A percentile compares a stretch with the other conserved stretches of the same genome.
Conservation (phyloP, 2,888 invertebrate genomes). For the Sesia apiformis region DNA sequence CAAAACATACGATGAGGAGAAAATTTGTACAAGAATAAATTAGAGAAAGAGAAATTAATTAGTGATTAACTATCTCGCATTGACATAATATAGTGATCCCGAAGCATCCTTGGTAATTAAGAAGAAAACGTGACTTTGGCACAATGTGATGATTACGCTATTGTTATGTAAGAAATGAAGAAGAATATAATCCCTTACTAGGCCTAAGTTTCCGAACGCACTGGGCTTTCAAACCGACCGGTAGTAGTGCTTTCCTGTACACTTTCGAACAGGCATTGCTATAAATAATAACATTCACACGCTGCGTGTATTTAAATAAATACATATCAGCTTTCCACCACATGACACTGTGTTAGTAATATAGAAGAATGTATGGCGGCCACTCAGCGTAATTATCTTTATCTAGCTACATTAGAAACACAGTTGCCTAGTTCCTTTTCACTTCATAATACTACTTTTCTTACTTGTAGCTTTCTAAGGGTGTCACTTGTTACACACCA, state of each 20-base stretch:
- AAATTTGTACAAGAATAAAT: no score
- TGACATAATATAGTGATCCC: no score
- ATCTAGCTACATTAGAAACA: slow-evolving; percentile 9
- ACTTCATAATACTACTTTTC: background rate
- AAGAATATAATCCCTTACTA: no score
- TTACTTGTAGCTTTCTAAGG: background rate
- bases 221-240: background rate
- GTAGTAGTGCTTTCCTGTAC: slow-evolving; percentile 23
- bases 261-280: slow-evolving; percentile 38
- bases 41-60: no score
- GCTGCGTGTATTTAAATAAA: slow-evolving; percentile 38
- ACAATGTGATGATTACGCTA: no score
- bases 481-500: no score
- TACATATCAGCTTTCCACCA: slow-evolving; percentile 38
- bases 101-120: no score
- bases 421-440: slow-evolving; percentile 10
- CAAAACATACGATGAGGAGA: no score
- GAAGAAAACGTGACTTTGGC: no score
- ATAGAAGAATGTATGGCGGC: slow-evolving; percentile 24
- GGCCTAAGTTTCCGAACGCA: no score
- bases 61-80: no score
- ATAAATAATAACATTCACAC: slow-evolving; percentile 58
- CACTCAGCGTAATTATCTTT: slow-evolving; percentile 25
- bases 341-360: slow-evolving; percentile 13
- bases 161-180: no score